Evolutionary conservation across 92 coral and sea anemone species (phyloP).

Genomic region (Heliopora coerulea): DNA sequence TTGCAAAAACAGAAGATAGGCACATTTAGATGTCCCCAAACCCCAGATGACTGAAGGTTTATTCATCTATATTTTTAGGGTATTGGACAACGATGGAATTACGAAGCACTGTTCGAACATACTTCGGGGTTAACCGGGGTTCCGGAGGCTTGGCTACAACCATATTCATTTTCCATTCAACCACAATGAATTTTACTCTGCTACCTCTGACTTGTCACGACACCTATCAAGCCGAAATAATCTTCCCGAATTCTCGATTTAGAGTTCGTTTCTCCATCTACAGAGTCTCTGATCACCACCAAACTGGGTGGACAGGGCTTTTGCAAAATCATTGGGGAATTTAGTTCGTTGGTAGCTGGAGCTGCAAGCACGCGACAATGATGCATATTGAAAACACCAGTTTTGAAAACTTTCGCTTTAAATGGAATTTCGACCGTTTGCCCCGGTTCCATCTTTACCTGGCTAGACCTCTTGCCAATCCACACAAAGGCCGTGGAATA

Average conservation of each 20-base stretch:
- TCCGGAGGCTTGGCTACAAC: no score
- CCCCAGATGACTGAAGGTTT: no score
- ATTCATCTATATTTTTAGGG: no score
- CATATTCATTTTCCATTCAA: no score
- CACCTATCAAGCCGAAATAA: slow-evolving; percentile 16
- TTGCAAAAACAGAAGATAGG: no score
- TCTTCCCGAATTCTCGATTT: neutral
- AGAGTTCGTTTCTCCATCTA: neutral
- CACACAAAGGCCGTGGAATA: slow-evolving; percentile 63
- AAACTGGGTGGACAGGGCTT: slow-evolving; percentile 85
- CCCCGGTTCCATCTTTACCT: slow-evolving; percentile 63
- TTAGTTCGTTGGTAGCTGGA: slow-evolving; percentile 1
- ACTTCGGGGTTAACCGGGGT: no score
- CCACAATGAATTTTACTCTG: no score
- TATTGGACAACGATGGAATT: no score
- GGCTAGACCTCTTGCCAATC: slow-evolving; percentile 82
- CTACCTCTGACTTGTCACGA: slow-evolving; percentile 30
- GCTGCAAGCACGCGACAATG: slow-evolving; percentile 71
- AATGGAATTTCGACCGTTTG: slow-evolving; percentile 60
- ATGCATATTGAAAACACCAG: slow-evolving; percentile 88
- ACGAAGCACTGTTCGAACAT: no score
- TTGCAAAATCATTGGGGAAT: slow-evolving; percentile 54
- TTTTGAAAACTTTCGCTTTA: slow-evolving; percentile 69
- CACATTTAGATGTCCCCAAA: no score
- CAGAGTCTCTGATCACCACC: slow-evolving; percentile 67